Conservation (phyloP, 2,113 vertebrate genomes). For the Brachypodius melanocephalos region DNA sequence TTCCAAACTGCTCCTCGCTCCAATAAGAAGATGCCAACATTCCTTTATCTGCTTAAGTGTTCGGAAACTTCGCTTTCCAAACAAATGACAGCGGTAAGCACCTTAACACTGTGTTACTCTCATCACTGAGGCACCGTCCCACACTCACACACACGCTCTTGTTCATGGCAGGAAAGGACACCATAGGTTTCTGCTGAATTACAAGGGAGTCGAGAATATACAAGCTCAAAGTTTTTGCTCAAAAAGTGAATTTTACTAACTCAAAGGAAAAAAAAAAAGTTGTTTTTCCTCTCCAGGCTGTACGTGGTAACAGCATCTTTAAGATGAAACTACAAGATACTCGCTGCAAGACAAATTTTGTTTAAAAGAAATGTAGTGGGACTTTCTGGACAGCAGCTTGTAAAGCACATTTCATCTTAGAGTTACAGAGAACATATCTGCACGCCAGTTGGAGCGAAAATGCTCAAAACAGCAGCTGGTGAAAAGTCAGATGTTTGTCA, state of each 20-base stretch:
- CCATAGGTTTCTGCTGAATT: neutral
- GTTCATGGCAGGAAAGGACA: neutral
- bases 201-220: neutral
- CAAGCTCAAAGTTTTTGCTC: neutral
- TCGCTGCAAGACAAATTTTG: neutral
- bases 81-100: neutral
- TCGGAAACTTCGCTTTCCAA: neutral
- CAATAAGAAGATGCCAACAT: neutral
- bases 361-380: neutral
- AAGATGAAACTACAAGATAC: neutral
- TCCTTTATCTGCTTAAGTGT: neutral
- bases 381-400: neutral
- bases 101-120: neutral
- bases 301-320: neutral
- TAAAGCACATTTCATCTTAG: neutral
- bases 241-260: neutral
- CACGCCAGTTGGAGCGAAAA: neutral
- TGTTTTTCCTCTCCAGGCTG: conserved; percentile 8
- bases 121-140: neutral
- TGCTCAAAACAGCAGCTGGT: neutral
- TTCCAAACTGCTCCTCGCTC: neutral
- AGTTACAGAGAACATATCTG: neutral
- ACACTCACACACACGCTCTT: neutral
- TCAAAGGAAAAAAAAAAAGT: neutral
- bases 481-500: neutral